A percentile compares a stretch with the other conserved stretches of the same genome.
These are phyloP conservation scores for Hipparchia sbordonii DNA, from an alignment of 2,888 invertebrate species.

Conservation along the genomic window DNA sequence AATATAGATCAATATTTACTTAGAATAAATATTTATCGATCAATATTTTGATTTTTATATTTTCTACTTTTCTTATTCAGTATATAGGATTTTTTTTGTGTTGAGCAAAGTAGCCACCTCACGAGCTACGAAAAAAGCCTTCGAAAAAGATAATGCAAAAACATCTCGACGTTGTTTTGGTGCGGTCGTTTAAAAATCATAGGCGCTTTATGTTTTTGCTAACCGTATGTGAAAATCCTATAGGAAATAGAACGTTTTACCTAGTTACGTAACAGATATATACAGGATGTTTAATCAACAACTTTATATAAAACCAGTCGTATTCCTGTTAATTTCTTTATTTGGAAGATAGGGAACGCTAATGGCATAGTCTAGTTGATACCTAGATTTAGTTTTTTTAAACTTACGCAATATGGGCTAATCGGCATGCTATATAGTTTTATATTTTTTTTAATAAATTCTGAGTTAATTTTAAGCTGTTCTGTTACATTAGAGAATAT, in stretches of 20 bases:
- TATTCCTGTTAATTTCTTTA: constrained; percentile 30
- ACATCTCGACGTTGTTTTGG: neutral
- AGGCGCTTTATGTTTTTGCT: constrained; percentile 21
- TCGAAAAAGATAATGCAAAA: constrained; percentile 22
- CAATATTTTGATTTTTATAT: too few relatives aligned
- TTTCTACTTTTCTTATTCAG: too few relatives aligned
- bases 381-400: neutral
- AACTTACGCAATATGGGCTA: too few relatives aligned
- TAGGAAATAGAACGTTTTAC: constrained; percentile 27
- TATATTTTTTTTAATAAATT: neutral
- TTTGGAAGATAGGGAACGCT: constrained; percentile 31
- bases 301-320: constrained; percentile 16
- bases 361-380: constrained; percentile 16
- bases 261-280: constrained; percentile 24
- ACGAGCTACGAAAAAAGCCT: neutral
- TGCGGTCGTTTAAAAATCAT: neutral
- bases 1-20: too few relatives aligned
- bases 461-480: too few relatives aligned
- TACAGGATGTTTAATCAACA: constrained; percentile 29
- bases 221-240: constrained; percentile 23
- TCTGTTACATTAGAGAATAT: too few relatives aligned
- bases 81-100: neutral
- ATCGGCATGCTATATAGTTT: neutral
- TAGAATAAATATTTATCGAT: too few relatives aligned
- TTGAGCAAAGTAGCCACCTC: neutral